These are phyloP conservation scores for Pseudoips prasinana DNA, from an alignment of 2,888 invertebrate genomes.

Conservation along the genomic window DNA sequence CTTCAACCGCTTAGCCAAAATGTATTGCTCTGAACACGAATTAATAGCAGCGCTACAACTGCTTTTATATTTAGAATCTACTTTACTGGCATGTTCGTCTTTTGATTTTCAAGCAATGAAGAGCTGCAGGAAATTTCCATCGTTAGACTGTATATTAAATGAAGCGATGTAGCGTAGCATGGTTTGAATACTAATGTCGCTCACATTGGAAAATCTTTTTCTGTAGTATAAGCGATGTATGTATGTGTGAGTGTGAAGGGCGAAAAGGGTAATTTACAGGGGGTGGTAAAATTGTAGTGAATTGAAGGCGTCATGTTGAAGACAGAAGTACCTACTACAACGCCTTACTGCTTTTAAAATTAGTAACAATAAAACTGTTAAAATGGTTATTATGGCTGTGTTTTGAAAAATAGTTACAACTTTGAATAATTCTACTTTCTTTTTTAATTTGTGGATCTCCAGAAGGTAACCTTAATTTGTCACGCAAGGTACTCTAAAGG, in stretches of 20 bases:
- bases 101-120: slow-evolving; percentile 19
- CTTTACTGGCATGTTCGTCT: slow-evolving; percentile 5
- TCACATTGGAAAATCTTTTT: not conserved
- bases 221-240: slow-evolving; percentile 1
- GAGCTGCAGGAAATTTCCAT: slow-evolving; percentile 21
- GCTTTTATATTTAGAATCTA: slow-evolving; percentile 1
- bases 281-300: slow-evolving; percentile 7
- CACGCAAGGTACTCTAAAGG: too few relatives aligned
- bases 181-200: not conserved
- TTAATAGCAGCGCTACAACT: slow-evolving; percentile 5
- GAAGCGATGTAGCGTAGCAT: slow-evolving; percentile 15
- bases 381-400: not conserved
- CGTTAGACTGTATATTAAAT: slow-evolving; percentile 7
- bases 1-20: slow-evolving; percentile 37
- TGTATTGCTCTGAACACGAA: not conserved
- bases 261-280: slow-evolving; percentile 5
- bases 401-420: too few relatives aligned
- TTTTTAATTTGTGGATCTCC: too few relatives aligned
- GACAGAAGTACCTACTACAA: slow-evolving; percentile 17
- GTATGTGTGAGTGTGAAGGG: slow-evolving; percentile 10
- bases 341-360: not conserved
- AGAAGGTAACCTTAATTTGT: too few relatives aligned
- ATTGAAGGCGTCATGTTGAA: slow-evolving; percentile 5
- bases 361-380: not conserved
- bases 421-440: too few relatives aligned